Conservation (phyloP, 2,113 vertebrate species). For the Marcusenius ussheri region DNA sequence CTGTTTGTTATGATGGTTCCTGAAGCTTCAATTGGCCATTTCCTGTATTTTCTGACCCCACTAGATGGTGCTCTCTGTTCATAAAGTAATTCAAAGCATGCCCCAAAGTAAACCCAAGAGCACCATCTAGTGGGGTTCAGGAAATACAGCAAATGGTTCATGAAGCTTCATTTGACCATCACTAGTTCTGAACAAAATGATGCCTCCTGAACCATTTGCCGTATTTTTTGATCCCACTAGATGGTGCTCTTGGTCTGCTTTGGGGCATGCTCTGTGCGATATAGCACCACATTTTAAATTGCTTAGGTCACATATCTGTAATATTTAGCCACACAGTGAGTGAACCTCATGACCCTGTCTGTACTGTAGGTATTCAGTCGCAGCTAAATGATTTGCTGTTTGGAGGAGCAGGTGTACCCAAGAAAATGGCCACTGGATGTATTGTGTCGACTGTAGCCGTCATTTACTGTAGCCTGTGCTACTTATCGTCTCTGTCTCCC, state of each 20-base stretch:
- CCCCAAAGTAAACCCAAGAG: not conserved
- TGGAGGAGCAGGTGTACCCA: not conserved
- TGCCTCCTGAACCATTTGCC: too few species aligned
- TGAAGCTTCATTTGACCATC: too few species aligned
- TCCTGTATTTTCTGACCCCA: not conserved
- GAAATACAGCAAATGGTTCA: too few species aligned
- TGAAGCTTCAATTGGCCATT: not conserved
- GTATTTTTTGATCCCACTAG: too few species aligned
- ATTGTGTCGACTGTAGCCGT: not conserved
- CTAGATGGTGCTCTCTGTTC: not conserved
- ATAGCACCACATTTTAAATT: not conserved
- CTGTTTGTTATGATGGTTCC: not conserved
- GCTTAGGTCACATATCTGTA: not conserved
- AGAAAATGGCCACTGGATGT: not conserved
- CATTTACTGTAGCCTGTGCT: not conserved
- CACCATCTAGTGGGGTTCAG: not conserved
- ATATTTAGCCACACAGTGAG: not conserved
- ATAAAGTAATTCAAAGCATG: not conserved
- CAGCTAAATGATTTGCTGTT: not conserved
- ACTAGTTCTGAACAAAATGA: too few species aligned
- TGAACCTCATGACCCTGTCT: not conserved
- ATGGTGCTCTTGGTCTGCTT: too few species aligned
- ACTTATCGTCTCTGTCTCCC: slow-evolving; percentile 2
- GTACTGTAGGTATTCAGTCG: not conserved
- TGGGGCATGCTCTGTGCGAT: too few species aligned